Evolutionary conservation across 2,888 invertebrate species (phyloP), one percentile per base, ranked within the genome.

Genomic region (Parapristionchus giblindavisi): DNA sequence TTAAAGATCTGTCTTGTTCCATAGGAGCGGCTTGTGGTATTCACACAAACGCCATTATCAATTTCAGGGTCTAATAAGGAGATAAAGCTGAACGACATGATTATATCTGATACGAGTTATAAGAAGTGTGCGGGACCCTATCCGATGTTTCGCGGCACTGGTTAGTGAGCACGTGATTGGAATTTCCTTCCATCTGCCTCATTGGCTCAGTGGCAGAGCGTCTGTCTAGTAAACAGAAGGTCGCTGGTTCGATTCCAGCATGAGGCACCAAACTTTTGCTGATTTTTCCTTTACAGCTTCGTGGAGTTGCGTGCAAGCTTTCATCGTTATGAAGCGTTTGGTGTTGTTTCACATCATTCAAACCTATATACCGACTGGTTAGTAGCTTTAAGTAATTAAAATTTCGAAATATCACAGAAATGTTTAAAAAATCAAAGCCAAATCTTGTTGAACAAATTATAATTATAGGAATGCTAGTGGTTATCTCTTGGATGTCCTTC

Each of bases 341-440:
- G 83, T 88, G 4, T 74, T 84, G 6, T 88, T 87, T 75, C 88
- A 88, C 77, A 80, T 88, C 61, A 85, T 88, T 61, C 88, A 88
- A 75, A 87, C 87, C 2, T 88, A 86, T 77, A 82, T 88, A 72
- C 88, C 88, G 1, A 85, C 87, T 6, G 86, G 85, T 80, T 11
- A 40, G 63, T 65, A 5, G 6, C 27, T 34, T 11, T 29, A 27
- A 43, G 8, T 4, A 43, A 27, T 38, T 27, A n/a, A 36, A 17
- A 17, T 36, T 36, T 61, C 6, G 6, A 38, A 17, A 21, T 61
- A 34, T 36, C 36, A 61, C 38, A 14, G 38, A 36, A 56, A 14
- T 17, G 34, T 61, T 34, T 36, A n/a, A 5, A 36, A 61, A 34
- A 3, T 61, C 17, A 61, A 63, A 27, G 17, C 29, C 8, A 48